phyloP scores from a whole-genome alignment of 2,888 invertebrate genomes.

The Clistopyga incitator region DNA sequence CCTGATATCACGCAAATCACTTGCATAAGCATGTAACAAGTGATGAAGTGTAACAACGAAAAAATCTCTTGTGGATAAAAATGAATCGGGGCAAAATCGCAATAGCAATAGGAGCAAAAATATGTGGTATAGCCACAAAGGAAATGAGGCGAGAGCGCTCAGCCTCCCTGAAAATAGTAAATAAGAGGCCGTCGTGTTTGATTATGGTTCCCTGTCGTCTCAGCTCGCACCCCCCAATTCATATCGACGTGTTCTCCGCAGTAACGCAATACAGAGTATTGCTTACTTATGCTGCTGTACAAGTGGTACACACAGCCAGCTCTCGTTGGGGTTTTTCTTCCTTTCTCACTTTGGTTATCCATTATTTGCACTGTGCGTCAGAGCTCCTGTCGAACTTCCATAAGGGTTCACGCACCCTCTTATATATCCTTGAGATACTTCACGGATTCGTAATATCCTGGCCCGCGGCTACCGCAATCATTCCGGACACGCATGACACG shows the following conservation, averaged over 20 bases:
- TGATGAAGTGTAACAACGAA: background rate
- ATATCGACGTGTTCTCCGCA: conserved; percentile 65
- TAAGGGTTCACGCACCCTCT: conserved; percentile 20
- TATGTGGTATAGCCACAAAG: conserved; percentile 26
- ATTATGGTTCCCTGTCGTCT: conserved; percentile 73
- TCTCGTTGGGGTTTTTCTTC: conserved; percentile 38
- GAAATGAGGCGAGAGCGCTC: conserved; percentile 57
- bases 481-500: background rate
- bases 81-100: conserved; percentile 8
- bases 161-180: conserved; percentile 60
- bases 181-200: conserved; percentile 74
- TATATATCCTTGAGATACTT: conserved; percentile 72
- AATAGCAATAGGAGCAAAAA: background rate
- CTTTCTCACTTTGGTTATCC: conserved; percentile 61
- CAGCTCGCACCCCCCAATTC: conserved; percentile 74
- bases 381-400: conserved; percentile 43
- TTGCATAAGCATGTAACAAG: background rate
- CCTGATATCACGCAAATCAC: background rate
- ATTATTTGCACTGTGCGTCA: conserved; percentile 78
- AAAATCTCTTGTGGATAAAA: conserved; percentile 13
- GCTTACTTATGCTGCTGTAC: conserved; percentile 53
- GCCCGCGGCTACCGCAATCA: conserved; percentile 33
- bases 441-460: conserved; percentile 59
- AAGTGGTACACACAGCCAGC: conserved; percentile 27
- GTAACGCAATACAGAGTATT: conserved; percentile 73